Conservation (phyloP, 2,888 invertebrate genomes). For the Rhorus exstirpatorius region DNA sequence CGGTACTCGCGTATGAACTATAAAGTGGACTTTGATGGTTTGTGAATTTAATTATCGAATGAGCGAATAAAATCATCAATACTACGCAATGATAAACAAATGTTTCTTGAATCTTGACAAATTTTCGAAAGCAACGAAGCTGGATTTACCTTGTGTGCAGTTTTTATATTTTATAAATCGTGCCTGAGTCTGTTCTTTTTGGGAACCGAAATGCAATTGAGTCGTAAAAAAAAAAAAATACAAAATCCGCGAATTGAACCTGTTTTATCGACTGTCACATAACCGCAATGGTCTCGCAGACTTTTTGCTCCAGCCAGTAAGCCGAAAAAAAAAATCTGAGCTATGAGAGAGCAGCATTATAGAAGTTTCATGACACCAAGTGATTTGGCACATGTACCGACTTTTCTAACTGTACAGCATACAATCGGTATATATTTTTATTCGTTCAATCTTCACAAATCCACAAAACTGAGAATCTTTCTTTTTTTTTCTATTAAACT, state of each 20-base stretch:
- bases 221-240: too few relatives aligned
- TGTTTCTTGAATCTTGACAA: too few relatives aligned
- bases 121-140: too few relatives aligned
- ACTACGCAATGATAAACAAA: too few relatives aligned
- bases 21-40: too few relatives aligned
- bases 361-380: slow-evolving; percentile 34
- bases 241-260: background rate
- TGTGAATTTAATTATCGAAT: too few relatives aligned
- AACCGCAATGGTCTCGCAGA: background rate
- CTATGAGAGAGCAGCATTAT: too few relatives aligned
- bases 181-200: too few relatives aligned
- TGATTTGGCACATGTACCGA: slow-evolving; percentile 61
- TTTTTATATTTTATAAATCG: too few relatives aligned
- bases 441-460: slow-evolving; percentile 26
- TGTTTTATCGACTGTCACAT: slow-evolving; percentile 22
- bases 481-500: slow-evolving; percentile 15
- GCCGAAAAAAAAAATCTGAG: slow-evolving; percentile 24
- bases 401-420: slow-evolving; percentile 38
- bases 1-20: slow-evolving; percentile 6
- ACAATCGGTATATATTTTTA: slow-evolving; percentile 42
- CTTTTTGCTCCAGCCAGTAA: background rate
- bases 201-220: too few relatives aligned
- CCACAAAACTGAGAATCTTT: slow-evolving; percentile 15
- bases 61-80: too few relatives aligned
- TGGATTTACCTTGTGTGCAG: too few relatives aligned